Evolutionary conservation across 1,140 invertebrate species (phyloP).

Genomic region (Microplitis demolitor): DNA sequence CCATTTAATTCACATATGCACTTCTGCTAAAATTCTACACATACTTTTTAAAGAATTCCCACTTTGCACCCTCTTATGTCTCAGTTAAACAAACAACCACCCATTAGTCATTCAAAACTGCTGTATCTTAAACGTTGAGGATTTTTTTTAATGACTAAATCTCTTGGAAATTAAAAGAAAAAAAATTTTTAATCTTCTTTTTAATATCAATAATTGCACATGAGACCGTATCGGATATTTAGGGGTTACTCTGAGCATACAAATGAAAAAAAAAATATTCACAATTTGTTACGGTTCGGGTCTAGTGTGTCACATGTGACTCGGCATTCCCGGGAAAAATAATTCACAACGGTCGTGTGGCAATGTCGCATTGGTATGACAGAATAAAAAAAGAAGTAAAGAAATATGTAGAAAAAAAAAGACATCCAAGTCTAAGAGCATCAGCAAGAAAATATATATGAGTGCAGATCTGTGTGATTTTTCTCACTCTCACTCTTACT

Average conservation of each 20-base stretch:
- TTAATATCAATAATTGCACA: not conserved
- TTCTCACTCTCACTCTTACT: not conserved
- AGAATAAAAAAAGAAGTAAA: not conserved
- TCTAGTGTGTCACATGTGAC: constrained; percentile 13
- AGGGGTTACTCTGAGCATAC: not conserved
- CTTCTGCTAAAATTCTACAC: not conserved
- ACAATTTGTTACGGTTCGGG: not conserved
- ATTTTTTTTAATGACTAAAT: too few relatives aligned
- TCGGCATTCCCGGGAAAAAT: not conserved
- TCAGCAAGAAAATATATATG: not conserved
- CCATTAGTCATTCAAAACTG: not conserved
- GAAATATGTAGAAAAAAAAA: not conserved
- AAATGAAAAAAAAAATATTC: constrained; percentile 1
- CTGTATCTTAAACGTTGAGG: too few relatives aligned
- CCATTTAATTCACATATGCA: constrained; percentile 1
- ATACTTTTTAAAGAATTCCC: not conserved
- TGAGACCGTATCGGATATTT: not conserved
- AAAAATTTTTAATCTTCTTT: too few relatives aligned
- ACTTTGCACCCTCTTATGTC: constrained; percentile 7
- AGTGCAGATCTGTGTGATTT: not conserved
- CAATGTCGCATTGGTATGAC: not conserved
- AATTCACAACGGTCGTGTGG: constrained; percentile 17
- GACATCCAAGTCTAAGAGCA: not conserved
- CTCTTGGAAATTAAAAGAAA: too few relatives aligned
- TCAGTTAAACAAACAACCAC: not conserved